Conservation (phyloP, 2,888 invertebrate species). For the Eudemis profundana region DNA sequence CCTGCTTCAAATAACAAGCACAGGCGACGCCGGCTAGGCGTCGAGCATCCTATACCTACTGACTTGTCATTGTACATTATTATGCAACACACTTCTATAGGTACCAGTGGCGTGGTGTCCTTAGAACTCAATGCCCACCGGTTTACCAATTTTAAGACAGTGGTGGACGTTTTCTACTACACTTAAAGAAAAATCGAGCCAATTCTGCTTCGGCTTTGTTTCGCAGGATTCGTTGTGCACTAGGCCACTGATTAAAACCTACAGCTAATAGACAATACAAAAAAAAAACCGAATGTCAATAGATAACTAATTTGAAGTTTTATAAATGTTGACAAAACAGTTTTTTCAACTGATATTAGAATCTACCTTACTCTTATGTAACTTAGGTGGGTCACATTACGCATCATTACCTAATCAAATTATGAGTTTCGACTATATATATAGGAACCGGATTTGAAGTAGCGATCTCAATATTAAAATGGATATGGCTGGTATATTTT, state of each 20-base stretch:
- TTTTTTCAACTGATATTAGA: not conserved
- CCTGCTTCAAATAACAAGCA: constrained; percentile 1
- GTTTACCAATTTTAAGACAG: no score
- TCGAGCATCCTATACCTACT: not conserved
- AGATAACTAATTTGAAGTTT: not conserved
- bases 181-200: no score
- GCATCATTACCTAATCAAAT: not conserved
- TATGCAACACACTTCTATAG: not conserved
- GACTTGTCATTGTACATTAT: no score
- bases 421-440: not conserved
- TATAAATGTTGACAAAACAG: constrained; percentile 6
- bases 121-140: no score
- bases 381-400: not conserved
- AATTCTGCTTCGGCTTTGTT: no score
- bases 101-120: no score
- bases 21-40: not conserved
- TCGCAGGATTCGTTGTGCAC: no score
- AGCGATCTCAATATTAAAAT: no score
- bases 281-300: not conserved
- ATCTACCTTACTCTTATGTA: not conserved
- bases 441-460: no score
- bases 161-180: no score
- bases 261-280: constrained; percentile 21
- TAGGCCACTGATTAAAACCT: not conserved
- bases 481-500: no score